These are phyloP conservation scores for Lysandra bellargus DNA, from an alignment of 2,888 invertebrate genomes.

Conservation along the genomic window DNA sequence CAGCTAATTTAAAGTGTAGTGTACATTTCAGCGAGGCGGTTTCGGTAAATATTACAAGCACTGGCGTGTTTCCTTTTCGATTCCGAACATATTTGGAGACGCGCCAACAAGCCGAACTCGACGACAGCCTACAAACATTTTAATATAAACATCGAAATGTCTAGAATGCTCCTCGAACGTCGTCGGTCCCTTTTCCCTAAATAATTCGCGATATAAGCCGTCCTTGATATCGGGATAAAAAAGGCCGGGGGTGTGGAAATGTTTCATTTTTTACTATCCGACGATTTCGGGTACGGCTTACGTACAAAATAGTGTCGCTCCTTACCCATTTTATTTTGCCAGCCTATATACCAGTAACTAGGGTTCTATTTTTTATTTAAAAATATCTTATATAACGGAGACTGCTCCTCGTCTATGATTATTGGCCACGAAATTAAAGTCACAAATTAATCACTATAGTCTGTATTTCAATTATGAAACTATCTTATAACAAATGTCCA, in stretches of 20 bases:
- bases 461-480: too few relatives aligned
- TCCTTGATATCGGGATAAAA: constrained; percentile 30
- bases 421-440: too few relatives aligned
- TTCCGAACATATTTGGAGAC: constrained; percentile 12
- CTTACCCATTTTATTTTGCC: background rate
- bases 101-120: background rate
- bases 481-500: too few relatives aligned
- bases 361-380: background rate
- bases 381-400: too few relatives aligned
- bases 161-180: constrained; percentile 23
- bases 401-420: too few relatives aligned
- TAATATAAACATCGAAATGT: constrained; percentile 30
- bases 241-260: constrained; percentile 25
- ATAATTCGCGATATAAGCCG: constrained; percentile 26
- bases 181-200: constrained; percentile 27
- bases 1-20: background rate
- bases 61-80: constrained; percentile 11
- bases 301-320: constrained; percentile 2
- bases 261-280: constrained; percentile 27
- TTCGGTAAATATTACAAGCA: constrained; percentile 18
- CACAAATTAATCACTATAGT: too few relatives aligned
- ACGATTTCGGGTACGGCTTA: constrained; percentile 14
- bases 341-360: background rate
- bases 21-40: constrained; percentile 6
- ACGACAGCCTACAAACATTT: constrained; percentile 22